Conservation (phyloP, 1,140 invertebrate species). For the Dufourea novaeangliae region DNA sequence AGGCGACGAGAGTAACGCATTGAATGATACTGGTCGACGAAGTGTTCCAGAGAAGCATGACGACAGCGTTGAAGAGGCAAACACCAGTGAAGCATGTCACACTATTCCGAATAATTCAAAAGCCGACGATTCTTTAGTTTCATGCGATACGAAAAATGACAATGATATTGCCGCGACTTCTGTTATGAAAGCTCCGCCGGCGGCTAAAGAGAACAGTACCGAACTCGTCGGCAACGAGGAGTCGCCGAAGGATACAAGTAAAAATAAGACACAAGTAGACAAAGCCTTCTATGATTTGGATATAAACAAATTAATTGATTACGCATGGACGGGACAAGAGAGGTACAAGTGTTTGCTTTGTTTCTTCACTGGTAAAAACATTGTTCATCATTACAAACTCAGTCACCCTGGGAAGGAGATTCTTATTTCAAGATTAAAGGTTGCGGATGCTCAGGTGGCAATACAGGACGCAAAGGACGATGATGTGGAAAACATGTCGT, state of each 20-base stretch:
- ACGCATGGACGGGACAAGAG: conserved; percentile 68
- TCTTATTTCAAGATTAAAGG: conserved; percentile 83
- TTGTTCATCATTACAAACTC: conserved; percentile 85
- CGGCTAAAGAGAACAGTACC: background rate
- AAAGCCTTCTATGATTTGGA: conserved; percentile 20
- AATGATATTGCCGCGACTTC: background rate
- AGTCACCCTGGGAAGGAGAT: conserved; percentile 85
- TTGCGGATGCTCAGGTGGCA: conserved; percentile 79
- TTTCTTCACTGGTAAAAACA: conserved; percentile 83
- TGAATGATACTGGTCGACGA: background rate
- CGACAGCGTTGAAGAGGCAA: background rate
- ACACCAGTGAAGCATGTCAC: background rate
- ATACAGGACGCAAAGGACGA: conserved; percentile 73
- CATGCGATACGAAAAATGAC: background rate
- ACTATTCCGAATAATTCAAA: background rate
- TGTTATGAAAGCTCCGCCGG: background rate
- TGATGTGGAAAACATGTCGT: conserved; percentile 41
- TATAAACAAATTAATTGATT: conserved; percentile 64
- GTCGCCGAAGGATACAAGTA: background rate
- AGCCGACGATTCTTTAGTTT: background rate
- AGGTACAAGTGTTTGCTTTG: conserved; percentile 84
- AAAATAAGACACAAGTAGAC: conserved; percentile 24
- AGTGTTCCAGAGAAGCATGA: background rate
- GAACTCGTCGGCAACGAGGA: background rate
- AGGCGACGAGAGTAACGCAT: too few species aligned